These are phyloP conservation scores for Gila robusta DNA, from an alignment of 2,797 vertebrate genomes.

Conservation along the genomic window DNA sequence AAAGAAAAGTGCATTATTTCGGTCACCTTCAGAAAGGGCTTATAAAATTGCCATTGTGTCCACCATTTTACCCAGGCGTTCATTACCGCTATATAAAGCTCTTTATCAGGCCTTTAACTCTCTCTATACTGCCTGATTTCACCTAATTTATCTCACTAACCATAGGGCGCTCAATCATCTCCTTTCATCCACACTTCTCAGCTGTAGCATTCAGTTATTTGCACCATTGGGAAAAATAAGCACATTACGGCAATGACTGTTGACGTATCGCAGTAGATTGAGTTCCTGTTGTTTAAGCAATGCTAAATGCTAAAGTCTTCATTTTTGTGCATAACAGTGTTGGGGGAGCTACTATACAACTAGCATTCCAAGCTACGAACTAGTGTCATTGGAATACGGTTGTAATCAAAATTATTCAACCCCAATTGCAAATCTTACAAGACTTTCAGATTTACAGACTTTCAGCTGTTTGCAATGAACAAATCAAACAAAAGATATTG, in stretches of 20 bases:
- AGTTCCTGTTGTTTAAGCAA: not conserved
- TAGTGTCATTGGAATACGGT: too few species aligned
- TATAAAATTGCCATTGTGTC: not conserved
- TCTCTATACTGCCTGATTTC: not conserved
- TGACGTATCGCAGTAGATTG: not conserved
- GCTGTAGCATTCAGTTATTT: constrained; percentile 4
- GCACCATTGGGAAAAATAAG: constrained; percentile 8
- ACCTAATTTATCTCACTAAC: constrained; percentile 30
- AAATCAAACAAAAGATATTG: too few species aligned
- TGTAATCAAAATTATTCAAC: too few species aligned
- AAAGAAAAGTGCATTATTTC: constrained; percentile 17
- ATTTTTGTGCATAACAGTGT: not conserved
- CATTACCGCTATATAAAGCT: constrained; percentile 8
- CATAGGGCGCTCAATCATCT: not conserved
- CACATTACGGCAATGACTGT: not conserved
- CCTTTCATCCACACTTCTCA: constrained; percentile 23
- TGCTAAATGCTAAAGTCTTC: not conserved
- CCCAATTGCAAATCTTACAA: too few species aligned
- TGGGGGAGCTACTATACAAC: not conserved
- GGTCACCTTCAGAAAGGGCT: constrained; percentile 27
- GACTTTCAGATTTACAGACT: too few species aligned
- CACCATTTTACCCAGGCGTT: not conserved
- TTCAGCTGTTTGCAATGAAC: too few species aligned
- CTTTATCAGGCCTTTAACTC: constrained; percentile 7
- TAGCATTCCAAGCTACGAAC: not conserved